Base-by-base conservation (phyloP, 2,113 vertebrate genomes). In the Varanus salvator region DNA sequence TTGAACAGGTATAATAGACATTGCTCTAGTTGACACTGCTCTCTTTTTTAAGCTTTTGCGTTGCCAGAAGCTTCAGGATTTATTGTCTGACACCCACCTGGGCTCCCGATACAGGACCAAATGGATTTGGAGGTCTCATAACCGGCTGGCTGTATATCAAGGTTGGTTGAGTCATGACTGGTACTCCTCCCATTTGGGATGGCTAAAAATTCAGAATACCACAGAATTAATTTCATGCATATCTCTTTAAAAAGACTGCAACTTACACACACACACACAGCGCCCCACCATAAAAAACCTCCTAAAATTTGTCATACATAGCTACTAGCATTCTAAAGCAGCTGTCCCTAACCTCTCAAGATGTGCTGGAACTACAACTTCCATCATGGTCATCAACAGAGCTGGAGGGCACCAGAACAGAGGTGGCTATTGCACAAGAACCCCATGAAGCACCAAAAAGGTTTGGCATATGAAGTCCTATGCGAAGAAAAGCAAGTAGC, bases 131-230 rank as follows among this genome's bases (percentile, higher is more conserved):
- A 88, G 98, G 98, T 97, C 98, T 98, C 98, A 99, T 98, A 92
- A 98, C 98, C 89, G 98, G 98, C 93, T 99, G 99, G 75, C 96
- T 98, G 94, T 99, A 99, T 98, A 99, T 98, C 98, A 99, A 97
- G 75, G 98, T 98, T 95, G 98, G 99, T 91, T 99, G 99, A 27
- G 98, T 98, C 98, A 99, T 99, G 96, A 99, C 98, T 86, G 98
- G 98, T 95, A 99, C 97, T 84, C 97, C 97, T 96, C 98, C 98
- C 97, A 99, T 97, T 94, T 98, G 97, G 23, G 98, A 98, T 1
- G 98, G 97, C 98, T 99, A 86, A 91, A 93, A 92, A 91, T 8
- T 34, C 72, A 84, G 84, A 95, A 87, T 0, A 95, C 82, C 27
- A 94, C 57, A 80, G 93, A 95, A 74, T 97, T 93, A 96, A 76